Base-by-base conservation (phyloP, 2,888 invertebrate genomes). In the Ochropleura plecta region DNA sequence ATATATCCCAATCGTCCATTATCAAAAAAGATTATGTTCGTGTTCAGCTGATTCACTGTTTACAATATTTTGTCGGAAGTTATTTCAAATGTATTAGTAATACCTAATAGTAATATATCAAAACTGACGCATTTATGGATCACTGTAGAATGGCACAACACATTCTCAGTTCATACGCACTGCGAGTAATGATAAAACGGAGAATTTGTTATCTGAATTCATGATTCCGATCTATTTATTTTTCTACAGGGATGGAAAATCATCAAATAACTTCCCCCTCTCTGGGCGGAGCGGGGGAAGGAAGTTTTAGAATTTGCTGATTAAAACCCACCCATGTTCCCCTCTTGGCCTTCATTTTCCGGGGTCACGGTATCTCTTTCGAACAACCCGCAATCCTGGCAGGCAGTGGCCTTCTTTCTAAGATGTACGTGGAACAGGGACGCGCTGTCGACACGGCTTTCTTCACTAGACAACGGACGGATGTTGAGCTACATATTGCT, bases 131-230 rank as follows among this genome's bases (percentile, higher is more conserved):
- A 44, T 60, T 53, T 64, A 30, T 10, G 42, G 20, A 16, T 40
- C 30, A n/a, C 46, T 48, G 16, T 53, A 63, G 46, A 78, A 69
- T 57, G 10, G 10, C 59, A 18, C 63, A 63, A 51, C 42, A 70
- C 40, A 66, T 62, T 66, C 30, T 46, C 64, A 3, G 78, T 60
- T 77, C 44, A 65, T 77, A 77, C 30, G 59, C 16, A 18, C 51
- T 67, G 20, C 16, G 10, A 70, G 12, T 40, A 42, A 57, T 20
- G 42, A 8, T 40, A 40, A 48, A 69, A 65, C 14, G 1, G n/a
- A 30, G 40, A 53, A 64, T 40, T 6, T 9, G 40, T 9, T 9
- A 16, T 62, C 3, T 7, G 44, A 62, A 44, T 62, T 62, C 3
- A 62, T 44, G 12, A 7, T 44, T 7, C n/a, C 42, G 30, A 59